Base-by-base conservation (phyloP, 2,113 vertebrate genomes). In the Emberiza fucata region DNA sequence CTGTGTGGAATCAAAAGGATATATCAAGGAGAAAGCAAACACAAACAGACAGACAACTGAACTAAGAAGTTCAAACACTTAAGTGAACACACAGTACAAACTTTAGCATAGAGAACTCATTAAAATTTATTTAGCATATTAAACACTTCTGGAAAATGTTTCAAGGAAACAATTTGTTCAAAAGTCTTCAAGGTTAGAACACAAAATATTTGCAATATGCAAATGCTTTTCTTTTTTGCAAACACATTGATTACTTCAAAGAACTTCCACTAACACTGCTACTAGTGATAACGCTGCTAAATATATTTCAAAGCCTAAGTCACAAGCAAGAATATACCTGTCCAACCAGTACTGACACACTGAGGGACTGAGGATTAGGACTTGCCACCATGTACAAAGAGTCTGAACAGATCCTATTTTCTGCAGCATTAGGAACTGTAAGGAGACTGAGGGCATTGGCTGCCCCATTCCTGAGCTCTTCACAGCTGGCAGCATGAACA, bases 101-200 rank as follows among this genome's bases (percentile, higher is more conserved):
- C 70, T 69, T 81, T 12, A 89, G 73, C 78, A 69, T 3, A n/a
- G 21, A 88, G 11, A 95, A 85, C 20, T 48, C n/a, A 96, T 90
- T 91, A 33, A 79, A 84, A 89, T 59, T 31, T 82, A 84, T 85
- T 94, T 92, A 82, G 87, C 60, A 65, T 50, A 95, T 77, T 87
- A 92, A 88, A 91, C 12, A 22, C 70, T 82, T 71, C 28, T 47
- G 61, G 53, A 91, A 91, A 45, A 81, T 4, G 24, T 51, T 92
- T 89, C 37, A 90, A 77, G 57, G 23, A 90, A 91, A 63, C 1
- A 1, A 85, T 91, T 71, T 73, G 50, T 80, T 86, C 24, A 31
- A 45, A 88, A 86, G 31, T 48, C 37, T 51, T 83, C 54, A 95
- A 96, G 81, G 90, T 77, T 77, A 73, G 44, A 70, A 88, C 31